Evolutionary conservation across 1,140 invertebrate species (phyloP), one percentile per base, ranked within the genome.

Genomic region (Atta cephalotes): DNA sequence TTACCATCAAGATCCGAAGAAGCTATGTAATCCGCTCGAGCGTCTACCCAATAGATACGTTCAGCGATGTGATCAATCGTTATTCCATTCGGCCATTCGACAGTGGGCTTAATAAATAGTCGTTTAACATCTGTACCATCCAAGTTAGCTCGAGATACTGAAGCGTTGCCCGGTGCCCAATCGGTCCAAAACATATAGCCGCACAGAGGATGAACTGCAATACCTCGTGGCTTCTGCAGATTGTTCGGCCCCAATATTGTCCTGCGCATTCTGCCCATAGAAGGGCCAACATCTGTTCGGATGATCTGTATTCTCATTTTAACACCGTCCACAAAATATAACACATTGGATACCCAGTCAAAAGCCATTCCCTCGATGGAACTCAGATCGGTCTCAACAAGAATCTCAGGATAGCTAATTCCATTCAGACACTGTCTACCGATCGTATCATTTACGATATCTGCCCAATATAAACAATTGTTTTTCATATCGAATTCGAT

Each of bases 141-240:
- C 84, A 99, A 96, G 92, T 98, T 97, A 1, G 98, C 97, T 66
- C 98, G 94, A 51, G 98, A 98, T 21, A 99, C 97, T 0, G 97
- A 97, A 0, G 98, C 97, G 87, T 96, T 96, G 51, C 95, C 96
- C 16, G 96, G 96, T 21, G 98, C 97, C 98, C 98, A 99, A 94
- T 99, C 98, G 0, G 98, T 98, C 98, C 98, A 98, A 92, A 98
- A 99, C 92, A 99, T 95, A 89, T 97, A 98, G 18, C 98, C 98
- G 80, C 96, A 96, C 87, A 96, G 96, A 0, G 98, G 98, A 96
- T 99, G 98, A 0, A 99, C 96, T 0, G 98, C 98, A 72, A 99
- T 98, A 9, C 98, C 98, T 89, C 98, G 95, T 0, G 98, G 98
- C 92, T 98, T 98, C 51, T 97, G 97, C 62, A 98, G 94, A 90